Conservation (phyloP, 1,140 invertebrate genomes). For the Calosoma granatense region DNA sequence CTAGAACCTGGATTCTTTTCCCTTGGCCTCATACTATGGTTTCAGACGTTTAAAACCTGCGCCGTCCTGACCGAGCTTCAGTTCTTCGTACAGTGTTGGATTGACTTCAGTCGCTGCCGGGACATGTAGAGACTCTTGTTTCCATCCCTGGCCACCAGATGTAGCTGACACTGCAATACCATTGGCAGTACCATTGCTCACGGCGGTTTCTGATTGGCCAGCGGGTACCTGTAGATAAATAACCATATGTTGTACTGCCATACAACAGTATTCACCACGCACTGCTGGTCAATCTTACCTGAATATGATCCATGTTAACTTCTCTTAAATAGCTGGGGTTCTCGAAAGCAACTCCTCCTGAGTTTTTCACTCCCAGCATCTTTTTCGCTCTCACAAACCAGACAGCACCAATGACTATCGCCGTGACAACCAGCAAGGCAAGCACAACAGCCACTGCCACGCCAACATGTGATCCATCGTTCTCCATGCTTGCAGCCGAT, state of each 20-base stretch:
- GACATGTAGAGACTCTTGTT: conserved; percentile 33
- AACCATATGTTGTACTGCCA: not conserved
- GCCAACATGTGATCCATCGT: conserved; percentile 39
- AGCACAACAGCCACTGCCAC: conserved; percentile 54
- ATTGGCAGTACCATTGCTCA: conserved; percentile 29
- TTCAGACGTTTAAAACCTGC: conserved; percentile 65
- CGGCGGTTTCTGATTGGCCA: conserved; percentile 11
- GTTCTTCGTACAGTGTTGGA: conserved; percentile 65
- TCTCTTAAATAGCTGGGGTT: conserved; percentile 75
- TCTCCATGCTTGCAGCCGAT: conserved; percentile 46
- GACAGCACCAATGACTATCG: conserved; percentile 48
- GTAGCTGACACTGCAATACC: conserved; percentile 29
- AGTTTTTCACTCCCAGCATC: conserved; percentile 42
- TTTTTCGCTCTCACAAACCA: conserved; percentile 56
- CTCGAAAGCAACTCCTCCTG: conserved; percentile 68
- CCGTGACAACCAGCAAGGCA: conserved; percentile 51
- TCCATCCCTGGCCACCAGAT: conserved; percentile 34
- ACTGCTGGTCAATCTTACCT: conserved; percentile 54
- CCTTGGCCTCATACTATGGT: conserved; percentile 32
- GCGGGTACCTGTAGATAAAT: conserved; percentile 10
- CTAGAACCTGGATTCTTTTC: conserved; percentile 17
- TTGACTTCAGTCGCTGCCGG: conserved; percentile 49
- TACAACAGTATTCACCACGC: too few relatives aligned
- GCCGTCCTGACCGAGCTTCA: conserved; percentile 66
- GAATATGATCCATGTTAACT: conserved; percentile 57